Evolutionary conservation across 2,113 vertebrate genomes (phyloP).

Genomic region (Nematolebias whitei): DNA sequence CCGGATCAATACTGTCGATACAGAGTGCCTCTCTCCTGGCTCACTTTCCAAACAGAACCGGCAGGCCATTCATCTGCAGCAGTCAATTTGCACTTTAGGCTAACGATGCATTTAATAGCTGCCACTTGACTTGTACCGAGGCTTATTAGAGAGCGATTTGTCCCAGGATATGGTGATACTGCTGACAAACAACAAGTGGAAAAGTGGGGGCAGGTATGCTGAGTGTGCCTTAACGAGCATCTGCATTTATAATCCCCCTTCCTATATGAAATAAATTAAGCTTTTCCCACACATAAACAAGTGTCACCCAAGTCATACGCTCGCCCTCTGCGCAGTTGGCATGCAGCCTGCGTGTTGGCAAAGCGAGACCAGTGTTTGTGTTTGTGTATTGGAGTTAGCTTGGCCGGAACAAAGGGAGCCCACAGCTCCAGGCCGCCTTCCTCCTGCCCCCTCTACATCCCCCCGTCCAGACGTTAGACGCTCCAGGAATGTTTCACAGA

Average conservation of each 20-base stretch:
- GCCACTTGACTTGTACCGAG: constrained; percentile 80
- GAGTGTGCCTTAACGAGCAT: constrained; percentile 25
- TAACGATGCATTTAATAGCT: constrained; percentile 80
- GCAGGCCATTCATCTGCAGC: constrained; percentile 84
- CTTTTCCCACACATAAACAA: constrained; percentile 24
- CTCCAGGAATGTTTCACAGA: constrained; percentile 82
- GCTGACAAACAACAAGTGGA: constrained; percentile 12
- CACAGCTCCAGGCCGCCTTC: constrained; percentile 51
- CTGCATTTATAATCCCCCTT: too few species aligned
- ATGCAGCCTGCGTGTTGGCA: constrained; percentile 77
- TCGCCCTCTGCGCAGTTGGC: constrained; percentile 51
- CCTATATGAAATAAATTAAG: constrained; percentile 22
- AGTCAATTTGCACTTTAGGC: constrained; percentile 86
- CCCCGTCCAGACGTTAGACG: constrained; percentile 75
- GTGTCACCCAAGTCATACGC: constrained; percentile 24
- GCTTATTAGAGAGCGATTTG: constrained; percentile 88
- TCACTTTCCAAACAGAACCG: constrained; percentile 74
- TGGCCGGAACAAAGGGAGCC: constrained; percentile 81
- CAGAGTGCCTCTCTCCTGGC: constrained; percentile 74
- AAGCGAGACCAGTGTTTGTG: constrained; percentile 70
- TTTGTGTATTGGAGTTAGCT: constrained; percentile 58
- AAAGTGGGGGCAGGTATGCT: neutral
- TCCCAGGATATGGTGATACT: constrained; percentile 84
- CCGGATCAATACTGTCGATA: constrained; percentile 84
- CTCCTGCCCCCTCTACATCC: constrained; percentile 39